A percentile compares a stretch with the other conserved stretches of the same genome.
Conservation (phyloP, 2,113 vertebrate species). For the Tragelaphus imberbis region DNA sequence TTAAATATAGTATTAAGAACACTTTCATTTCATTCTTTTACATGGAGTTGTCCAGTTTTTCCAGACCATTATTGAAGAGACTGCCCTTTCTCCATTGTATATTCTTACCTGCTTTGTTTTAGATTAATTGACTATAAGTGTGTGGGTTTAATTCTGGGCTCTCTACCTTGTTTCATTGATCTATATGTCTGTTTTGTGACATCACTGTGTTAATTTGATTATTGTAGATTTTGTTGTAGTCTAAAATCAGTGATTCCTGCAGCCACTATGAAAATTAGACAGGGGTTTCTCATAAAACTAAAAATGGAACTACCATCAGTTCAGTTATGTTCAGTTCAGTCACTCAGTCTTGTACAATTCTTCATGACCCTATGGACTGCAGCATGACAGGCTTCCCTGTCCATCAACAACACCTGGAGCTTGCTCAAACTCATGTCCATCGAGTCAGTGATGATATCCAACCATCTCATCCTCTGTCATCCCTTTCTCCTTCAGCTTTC, state of each 20-base stretch:
- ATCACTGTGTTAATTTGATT: background rate
- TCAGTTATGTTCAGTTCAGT: background rate
- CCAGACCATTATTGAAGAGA: background rate
- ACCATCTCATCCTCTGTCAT: no score
- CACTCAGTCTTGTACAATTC: background rate
- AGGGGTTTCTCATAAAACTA: background rate
- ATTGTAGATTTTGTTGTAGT: background rate
- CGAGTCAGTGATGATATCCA: no score
- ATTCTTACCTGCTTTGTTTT: background rate
- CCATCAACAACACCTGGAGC: background rate
- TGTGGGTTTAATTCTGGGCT: background rate
- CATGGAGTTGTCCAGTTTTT: background rate
- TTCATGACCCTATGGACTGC: background rate
- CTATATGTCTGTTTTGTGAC: background rate
- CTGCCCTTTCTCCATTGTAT: background rate
- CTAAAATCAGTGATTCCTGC: background rate
- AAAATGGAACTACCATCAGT: background rate
- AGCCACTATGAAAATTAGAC: background rate
- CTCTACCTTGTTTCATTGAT: background rate
- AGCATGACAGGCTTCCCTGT: background rate
- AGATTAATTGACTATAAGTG: background rate
- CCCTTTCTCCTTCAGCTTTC: no score
- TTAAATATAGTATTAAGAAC: background rate
- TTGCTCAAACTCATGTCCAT: no score
- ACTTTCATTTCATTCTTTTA: background rate